Percentiles rank a stretch among this genome's conserved stretches.
Conservation (phyloP, 2,113 vertebrate genomes). For the Xiphias gladius region DNA sequence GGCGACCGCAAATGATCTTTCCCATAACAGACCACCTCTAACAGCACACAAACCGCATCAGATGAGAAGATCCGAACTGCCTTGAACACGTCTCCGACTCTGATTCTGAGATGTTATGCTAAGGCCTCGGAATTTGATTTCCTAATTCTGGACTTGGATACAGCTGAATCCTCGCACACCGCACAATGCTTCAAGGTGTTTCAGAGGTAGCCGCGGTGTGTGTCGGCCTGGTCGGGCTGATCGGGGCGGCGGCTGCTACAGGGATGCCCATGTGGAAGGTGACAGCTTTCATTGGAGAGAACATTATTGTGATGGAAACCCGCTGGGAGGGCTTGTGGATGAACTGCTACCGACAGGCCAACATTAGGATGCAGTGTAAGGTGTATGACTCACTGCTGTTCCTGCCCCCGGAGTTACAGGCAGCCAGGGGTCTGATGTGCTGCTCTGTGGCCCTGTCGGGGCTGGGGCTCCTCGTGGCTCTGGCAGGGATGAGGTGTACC, state of each 20-base stretch:
- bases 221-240: constrained; percentile 85
- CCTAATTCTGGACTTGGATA: constrained; percentile 26
- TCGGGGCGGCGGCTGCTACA: constrained; percentile 86
- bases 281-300: constrained; percentile 89
- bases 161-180: neutral
- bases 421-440: constrained; percentile 92
- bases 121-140: neutral
- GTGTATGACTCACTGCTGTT: constrained; percentile 89
- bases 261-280: constrained; percentile 95
- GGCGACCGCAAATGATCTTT: constrained; percentile 35
- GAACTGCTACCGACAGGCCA: constrained; percentile 91
- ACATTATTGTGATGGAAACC: constrained; percentile 86
- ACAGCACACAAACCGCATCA: constrained; percentile 20
- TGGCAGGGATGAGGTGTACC: constrained; percentile 82
- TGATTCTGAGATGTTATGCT: neutral
- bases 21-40: constrained; percentile 72
- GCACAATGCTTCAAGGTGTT: constrained; percentile 82
- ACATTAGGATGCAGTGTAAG: constrained; percentile 91
- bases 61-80: constrained; percentile 3
- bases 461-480: constrained; percentile 86
- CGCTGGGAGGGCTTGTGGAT: constrained; percentile 97
- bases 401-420: constrained; percentile 88
- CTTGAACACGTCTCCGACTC: neutral
- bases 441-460: constrained; percentile 82
- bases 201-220: constrained; percentile 86